Percentiles rank a stretch among this genome's conserved stretches.
Evolutionary conservation across 2,113 vertebrate species (phyloP).

Genomic region (human (Homo sapiens)): GRCh38 chr1:37437501-37438000

Average conservation of each 20-base stretch:
- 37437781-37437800: background rate
- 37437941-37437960: background rate
- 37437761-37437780: background rate
- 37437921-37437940: background rate
- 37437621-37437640: background rate
- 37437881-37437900: background rate
- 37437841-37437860: background rate
- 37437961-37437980: background rate
- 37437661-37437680: background rate
- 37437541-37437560: background rate
- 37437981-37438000: background rate
- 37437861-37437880: accelerated
- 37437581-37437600: background rate
- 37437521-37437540: background rate
- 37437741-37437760: accelerated
- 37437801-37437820: no score
- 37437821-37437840: background rate
- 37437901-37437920: background rate
- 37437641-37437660: background rate
- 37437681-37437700: no score
- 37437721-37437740: accelerated
- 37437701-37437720: background rate
- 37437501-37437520: background rate
- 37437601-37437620: background rate
- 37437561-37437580: accelerated